phyloP scores from a whole-genome alignment of 2,113 vertebrate species.

The Eretmochelys imbricata region DNA sequence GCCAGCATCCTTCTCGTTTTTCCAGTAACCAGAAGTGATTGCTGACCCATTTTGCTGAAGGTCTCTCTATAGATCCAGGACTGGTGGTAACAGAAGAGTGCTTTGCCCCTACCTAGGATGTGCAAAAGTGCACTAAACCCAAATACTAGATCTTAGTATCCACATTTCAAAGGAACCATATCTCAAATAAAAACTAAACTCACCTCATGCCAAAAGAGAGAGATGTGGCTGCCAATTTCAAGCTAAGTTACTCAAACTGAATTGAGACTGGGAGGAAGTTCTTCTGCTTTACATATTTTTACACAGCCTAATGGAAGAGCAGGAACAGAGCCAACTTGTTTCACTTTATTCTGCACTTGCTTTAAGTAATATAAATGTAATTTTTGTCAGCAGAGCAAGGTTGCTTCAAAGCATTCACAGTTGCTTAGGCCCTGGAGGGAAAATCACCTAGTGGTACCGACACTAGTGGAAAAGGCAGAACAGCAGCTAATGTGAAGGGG shows the following conservation, averaged over 20 bases:
- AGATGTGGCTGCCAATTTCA: constrained; percentile 10
- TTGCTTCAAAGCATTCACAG: not conserved
- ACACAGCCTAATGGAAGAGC: constrained; percentile 66
- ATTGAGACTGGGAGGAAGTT: constrained; percentile 11
- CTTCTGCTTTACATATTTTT: constrained; percentile 64
- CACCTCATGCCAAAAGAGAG: not conserved
- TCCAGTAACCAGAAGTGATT: not conserved
- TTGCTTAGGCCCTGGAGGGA: not conserved
- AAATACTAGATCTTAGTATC: not conserved
- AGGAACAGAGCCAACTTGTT: constrained; percentile 56
- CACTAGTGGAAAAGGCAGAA: not conserved
- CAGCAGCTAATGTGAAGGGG: not conserved
- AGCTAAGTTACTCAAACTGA: constrained; percentile 50
- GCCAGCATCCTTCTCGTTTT: not conserved
- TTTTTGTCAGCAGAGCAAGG: constrained; percentile 25
- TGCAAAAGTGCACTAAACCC: not conserved
- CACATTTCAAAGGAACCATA: not conserved
- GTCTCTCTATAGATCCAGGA: not conserved
- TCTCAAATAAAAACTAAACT: constrained; percentile 21
- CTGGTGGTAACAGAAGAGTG: not conserved
- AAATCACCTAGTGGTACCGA: not conserved
- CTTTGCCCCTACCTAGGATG: not conserved
- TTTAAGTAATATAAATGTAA: constrained; percentile 49
- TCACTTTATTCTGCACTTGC: constrained; percentile 12
- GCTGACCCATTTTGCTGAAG: not conserved